A percentile compares a stretch with the other conserved stretches of the same genome.
These are phyloP conservation scores for Cecropterus lyciades DNA, from an alignment of 1,140 invertebrate genomes.

Conservation along the genomic window DNA sequence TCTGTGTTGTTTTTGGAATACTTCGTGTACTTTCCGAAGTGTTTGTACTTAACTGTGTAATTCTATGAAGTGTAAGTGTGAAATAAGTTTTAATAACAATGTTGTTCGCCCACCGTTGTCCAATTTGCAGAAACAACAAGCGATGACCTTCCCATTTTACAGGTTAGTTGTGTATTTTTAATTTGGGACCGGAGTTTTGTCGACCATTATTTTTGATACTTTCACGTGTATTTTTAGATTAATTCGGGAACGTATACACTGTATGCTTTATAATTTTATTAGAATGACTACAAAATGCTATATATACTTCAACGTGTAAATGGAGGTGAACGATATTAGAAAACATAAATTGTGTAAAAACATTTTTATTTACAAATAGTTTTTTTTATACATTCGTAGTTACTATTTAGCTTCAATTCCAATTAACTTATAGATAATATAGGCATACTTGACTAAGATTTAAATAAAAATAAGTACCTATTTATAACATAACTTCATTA, in stretches of 20 bases:
- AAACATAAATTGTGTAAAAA: too few species aligned
- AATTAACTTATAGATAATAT: too few species aligned
- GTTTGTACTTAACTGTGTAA: slow-evolving; percentile 44
- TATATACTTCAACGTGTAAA: too few species aligned
- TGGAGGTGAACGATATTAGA: too few species aligned
- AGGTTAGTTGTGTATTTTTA: slow-evolving; percentile 73
- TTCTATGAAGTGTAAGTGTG: slow-evolving; percentile 52
- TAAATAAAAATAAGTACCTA: too few species aligned
- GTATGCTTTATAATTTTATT: neutral
- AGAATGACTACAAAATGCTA: too few species aligned
- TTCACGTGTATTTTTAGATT: slow-evolving; percentile 15
- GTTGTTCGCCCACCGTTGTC: slow-evolving; percentile 43
- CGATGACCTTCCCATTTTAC: slow-evolving; percentile 69
- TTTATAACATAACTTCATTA: too few species aligned
- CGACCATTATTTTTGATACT: slow-evolving; percentile 38
- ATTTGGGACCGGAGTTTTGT: slow-evolving; percentile 45
- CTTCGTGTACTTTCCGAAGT: slow-evolving; percentile 40
- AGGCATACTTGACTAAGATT: too few species aligned
- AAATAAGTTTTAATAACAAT: slow-evolving; percentile 44
- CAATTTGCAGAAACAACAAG: slow-evolving; percentile 53
- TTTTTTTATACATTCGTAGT: too few species aligned
- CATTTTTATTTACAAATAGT: too few species aligned
- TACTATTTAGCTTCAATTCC: too few species aligned
- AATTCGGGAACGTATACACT: neutral
- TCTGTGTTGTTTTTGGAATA: slow-evolving; percentile 39